Conservation (phyloP, 1,140 invertebrate species). For the Zaprionus davidi region DNA sequence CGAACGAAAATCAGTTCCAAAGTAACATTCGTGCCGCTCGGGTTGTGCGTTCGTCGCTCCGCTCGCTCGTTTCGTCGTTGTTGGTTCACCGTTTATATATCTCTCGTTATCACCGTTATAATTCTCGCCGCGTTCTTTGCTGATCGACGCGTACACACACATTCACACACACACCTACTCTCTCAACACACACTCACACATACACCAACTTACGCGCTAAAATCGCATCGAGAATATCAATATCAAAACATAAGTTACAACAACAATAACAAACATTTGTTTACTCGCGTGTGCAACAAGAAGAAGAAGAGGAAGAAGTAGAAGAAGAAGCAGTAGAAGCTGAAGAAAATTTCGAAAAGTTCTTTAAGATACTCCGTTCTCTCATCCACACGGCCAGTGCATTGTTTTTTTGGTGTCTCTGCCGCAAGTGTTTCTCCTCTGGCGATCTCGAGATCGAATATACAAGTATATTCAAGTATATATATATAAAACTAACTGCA, state of each 20-base stretch:
- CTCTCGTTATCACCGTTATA: constrained; percentile 42
- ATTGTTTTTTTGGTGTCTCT: constrained; percentile 44
- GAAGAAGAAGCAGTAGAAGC: constrained; percentile 1
- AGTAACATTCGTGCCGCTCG: constrained; percentile 77
- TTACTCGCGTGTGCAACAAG: constrained; percentile 31
- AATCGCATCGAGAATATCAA: constrained; percentile 1
- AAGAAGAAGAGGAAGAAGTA: constrained; percentile 2
- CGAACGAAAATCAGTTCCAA: constrained; percentile 72
- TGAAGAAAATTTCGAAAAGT: constrained; percentile 9
- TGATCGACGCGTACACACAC: constrained; percentile 36
- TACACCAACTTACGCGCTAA: neutral
- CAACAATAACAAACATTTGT: constrained; percentile 26
- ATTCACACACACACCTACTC: no score
- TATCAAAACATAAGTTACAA: constrained; percentile 35
- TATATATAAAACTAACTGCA: constrained; percentile 5
- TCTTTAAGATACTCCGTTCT: constrained; percentile 24
- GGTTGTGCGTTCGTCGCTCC: constrained; percentile 67
- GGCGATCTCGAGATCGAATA: constrained; percentile 12
- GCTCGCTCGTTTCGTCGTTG: constrained; percentile 57
- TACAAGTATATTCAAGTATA: no score
- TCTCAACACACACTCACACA: neutral
- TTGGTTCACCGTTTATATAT: constrained; percentile 37
- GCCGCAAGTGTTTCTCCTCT: constrained; percentile 23
- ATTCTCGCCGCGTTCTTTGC: constrained; percentile 41
- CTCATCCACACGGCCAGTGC: constrained; percentile 3